phyloP scores from a whole-genome alignment of 2,113 vertebrate genomes.

The Euleptes europaea region DNA sequence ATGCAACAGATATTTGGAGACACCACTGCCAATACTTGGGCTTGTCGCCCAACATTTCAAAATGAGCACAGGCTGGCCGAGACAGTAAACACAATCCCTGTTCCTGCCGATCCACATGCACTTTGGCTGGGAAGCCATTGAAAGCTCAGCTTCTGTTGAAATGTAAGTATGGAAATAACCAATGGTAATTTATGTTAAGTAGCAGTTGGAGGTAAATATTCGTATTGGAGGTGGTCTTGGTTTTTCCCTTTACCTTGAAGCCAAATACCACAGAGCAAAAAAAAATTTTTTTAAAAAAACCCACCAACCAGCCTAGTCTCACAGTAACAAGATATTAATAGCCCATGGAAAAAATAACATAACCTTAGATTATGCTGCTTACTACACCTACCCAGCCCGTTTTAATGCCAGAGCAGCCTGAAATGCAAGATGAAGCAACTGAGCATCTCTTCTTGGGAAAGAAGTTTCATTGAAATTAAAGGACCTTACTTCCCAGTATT shows the following conservation, averaged over 20 bases:
- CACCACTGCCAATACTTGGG: background rate
- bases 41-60: conserved; percentile 7
- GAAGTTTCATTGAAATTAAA: background rate
- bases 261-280: conserved; percentile 73
- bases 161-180: conserved; percentile 49
- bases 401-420: conserved; percentile 46
- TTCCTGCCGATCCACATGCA: background rate
- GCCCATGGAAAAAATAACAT: conserved; percentile 83
- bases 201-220: conserved; percentile 62
- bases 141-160: conserved; percentile 40
- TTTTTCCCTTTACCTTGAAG: conserved; percentile 71
- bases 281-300: too few species aligned
- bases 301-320: conserved; percentile 64
- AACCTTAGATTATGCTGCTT: conserved; percentile 62
- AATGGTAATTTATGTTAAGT: conserved; percentile 57
- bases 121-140: conserved; percentile 14
- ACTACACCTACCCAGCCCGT: conserved; percentile 25
- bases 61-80: conserved; percentile 25
- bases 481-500: background rate
- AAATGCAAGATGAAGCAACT: conserved; percentile 22
- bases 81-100: conserved; percentile 29
- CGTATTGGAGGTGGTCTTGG: conserved; percentile 64
- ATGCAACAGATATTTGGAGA: background rate
- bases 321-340: conserved; percentile 78
- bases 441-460: background rate